Evolutionary conservation across 2,113 vertebrate species (phyloP).

Genomic region (Catharus minimus): DNA sequence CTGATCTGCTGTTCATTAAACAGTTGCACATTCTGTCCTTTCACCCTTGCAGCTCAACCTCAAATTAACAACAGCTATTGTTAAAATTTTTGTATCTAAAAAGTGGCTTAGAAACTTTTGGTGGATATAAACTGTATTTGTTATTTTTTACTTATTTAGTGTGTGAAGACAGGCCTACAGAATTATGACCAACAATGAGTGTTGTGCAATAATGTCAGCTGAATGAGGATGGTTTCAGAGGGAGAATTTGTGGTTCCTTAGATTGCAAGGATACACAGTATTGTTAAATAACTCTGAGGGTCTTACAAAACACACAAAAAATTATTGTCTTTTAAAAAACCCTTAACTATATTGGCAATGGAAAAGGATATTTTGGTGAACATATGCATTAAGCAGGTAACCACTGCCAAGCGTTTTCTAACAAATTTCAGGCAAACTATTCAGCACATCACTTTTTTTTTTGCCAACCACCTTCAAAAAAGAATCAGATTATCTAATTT

Average conservation of each 20-base stretch:
- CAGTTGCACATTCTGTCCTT: background rate
- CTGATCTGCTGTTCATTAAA: background rate
- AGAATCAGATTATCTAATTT: background rate
- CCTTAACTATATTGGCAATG: background rate
- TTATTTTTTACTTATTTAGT: background rate
- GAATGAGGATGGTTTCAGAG: background rate
- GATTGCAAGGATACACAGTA: background rate
- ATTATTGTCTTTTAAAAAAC: background rate
- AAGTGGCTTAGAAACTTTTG: background rate
- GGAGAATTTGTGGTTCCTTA: background rate
- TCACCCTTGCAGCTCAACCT: background rate
- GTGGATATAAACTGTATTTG: background rate
- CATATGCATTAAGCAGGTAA: background rate
- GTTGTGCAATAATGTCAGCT: background rate
- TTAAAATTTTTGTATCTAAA: background rate
- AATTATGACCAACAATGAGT: background rate
- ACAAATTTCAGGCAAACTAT: background rate
- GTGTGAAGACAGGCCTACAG: background rate
- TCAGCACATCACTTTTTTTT: background rate
- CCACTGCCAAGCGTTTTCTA: background rate
- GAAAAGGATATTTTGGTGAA: background rate
- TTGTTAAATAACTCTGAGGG: background rate
- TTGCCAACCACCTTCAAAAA: background rate
- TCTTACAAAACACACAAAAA: background rate
- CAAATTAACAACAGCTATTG: background rate